Conservation (phyloP, 2,113 vertebrate species). For the Tragelaphus scriptus region DNA sequence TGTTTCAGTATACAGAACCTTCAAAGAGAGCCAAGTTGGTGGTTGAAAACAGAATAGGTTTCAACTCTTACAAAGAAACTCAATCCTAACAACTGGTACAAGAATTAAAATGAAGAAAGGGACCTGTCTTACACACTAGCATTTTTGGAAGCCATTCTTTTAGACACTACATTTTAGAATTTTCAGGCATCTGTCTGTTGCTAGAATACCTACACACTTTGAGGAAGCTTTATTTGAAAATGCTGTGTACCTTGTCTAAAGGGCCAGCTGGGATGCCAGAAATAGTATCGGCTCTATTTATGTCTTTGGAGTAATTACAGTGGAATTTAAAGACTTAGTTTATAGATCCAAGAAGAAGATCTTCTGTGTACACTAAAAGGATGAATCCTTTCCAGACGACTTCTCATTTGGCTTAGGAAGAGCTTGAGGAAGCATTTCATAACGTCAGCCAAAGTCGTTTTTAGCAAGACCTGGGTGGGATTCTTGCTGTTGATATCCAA, state of each 20-base stretch:
- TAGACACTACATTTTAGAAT: conserved; percentile 29
- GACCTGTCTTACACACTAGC: not conserved
- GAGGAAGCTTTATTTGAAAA: conserved; percentile 65
- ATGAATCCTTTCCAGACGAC: conserved; percentile 86
- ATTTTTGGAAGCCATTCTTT: conserved; percentile 45
- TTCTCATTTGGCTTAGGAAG: conserved; percentile 83
- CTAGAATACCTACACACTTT: conserved; percentile 71
- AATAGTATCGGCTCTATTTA: conserved; percentile 82
- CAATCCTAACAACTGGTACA: conserved; percentile 51
- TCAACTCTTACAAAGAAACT: conserved; percentile 46
- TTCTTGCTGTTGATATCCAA: conserved; percentile 83
- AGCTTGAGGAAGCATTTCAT: conserved; percentile 82
- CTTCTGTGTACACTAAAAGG: conserved; percentile 84
- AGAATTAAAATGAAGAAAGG: conserved; percentile 37
- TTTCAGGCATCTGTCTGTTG: conserved; percentile 64
- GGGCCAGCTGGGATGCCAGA: conserved; percentile 81
- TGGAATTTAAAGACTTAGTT: conserved; percentile 85
- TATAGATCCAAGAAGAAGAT: conserved; percentile 83
- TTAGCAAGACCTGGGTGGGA: conserved; percentile 85
- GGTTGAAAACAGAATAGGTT: conserved; percentile 55
- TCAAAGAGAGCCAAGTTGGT: conserved; percentile 44
- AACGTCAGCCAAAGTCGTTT: conserved; percentile 82
- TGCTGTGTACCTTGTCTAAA: conserved; percentile 79
- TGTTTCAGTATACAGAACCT: conserved; percentile 36
- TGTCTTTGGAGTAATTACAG: conserved; percentile 83